phyloP scores from a whole-genome alignment of 2,113 vertebrate genomes.

The Lepisosteus osseus region DNA sequence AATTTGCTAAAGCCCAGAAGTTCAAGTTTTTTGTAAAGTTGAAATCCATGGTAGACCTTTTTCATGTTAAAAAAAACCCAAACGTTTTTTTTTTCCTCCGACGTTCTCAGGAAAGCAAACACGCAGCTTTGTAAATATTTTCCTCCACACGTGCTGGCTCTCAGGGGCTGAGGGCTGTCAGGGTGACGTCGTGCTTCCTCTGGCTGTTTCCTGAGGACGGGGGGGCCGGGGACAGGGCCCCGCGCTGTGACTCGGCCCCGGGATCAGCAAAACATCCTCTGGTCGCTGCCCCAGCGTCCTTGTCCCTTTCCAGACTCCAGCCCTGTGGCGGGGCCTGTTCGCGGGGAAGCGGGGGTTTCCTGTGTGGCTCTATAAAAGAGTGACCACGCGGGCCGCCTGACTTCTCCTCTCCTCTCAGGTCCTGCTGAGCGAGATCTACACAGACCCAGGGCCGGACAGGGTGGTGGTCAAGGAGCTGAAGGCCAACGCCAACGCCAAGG shows the following conservation, averaged over 20 bases:
- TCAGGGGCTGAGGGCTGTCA: slow-evolving; percentile 11
- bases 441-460: slow-evolving; percentile 62
- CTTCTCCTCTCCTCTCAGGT: slow-evolving; percentile 53
- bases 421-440: slow-evolving; percentile 74
- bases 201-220: slow-evolving; percentile 67
- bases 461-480: slow-evolving; percentile 75
- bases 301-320: slow-evolving; percentile 44
- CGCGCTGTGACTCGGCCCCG: slow-evolving; percentile 39
- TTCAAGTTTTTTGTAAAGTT: no score
- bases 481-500: slow-evolving; percentile 66
- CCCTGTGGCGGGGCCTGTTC: slow-evolving; percentile 40
- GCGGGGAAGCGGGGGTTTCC: slow-evolving; percentile 53
- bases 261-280: slow-evolving; percentile 71
- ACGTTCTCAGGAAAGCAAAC: no score
- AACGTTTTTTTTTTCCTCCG: no score
- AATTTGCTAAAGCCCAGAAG: no score
- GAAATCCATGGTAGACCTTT: no score
- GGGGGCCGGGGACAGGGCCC: slow-evolving; percentile 36
- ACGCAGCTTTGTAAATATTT: neutral
- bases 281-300: slow-evolving; percentile 40
- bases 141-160: slow-evolving; percentile 29
- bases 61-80: no score
- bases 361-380: slow-evolving; percentile 42
- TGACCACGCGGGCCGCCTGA: neutral
- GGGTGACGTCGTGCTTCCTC: slow-evolving; percentile 54